Conservation (phyloP, 2,888 invertebrate genomes). For the Acronicta alni region DNA sequence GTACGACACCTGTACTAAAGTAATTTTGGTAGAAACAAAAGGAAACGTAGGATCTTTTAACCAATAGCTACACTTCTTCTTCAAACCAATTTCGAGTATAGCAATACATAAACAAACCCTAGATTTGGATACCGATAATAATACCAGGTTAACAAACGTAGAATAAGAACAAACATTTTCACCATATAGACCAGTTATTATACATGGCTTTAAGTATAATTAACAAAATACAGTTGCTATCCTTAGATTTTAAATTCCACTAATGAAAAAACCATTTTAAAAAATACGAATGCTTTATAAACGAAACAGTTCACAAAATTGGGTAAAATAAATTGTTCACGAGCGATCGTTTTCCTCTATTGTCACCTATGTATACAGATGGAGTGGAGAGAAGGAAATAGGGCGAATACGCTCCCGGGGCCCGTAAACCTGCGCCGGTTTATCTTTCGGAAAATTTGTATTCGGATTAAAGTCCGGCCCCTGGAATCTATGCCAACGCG, state of each 20-base stretch:
- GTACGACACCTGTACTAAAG: too few relatives aligned
- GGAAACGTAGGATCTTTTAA: too few relatives aligned
- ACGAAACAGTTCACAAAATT: conserved; percentile 40
- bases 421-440: conserved; percentile 71
- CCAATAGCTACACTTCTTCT: too few relatives aligned
- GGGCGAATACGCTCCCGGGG: conserved; percentile 60
- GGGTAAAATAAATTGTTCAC: conserved; percentile 50
- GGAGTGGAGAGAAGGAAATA: conserved; percentile 51
- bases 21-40: too few relatives aligned
- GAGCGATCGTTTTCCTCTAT: conserved; percentile 41
- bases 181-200: too few relatives aligned
- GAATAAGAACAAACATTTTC: too few relatives aligned
- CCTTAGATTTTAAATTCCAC: too few relatives aligned
- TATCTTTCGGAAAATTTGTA: conserved; percentile 82
- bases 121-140: too few relatives aligned
- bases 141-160: too few relatives aligned
- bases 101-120: too few relatives aligned
- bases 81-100: too few relatives aligned
- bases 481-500: conserved; percentile 67
- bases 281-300: conserved; percentile 13
- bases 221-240: not conserved
- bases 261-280: conserved; percentile 1
- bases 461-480: conserved; percentile 69
- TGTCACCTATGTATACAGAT: conserved; percentile 49
- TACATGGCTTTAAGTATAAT: not conserved